phyloP scores from a whole-genome alignment of 2,888 invertebrate genomes.

The Automeris io region DNA sequence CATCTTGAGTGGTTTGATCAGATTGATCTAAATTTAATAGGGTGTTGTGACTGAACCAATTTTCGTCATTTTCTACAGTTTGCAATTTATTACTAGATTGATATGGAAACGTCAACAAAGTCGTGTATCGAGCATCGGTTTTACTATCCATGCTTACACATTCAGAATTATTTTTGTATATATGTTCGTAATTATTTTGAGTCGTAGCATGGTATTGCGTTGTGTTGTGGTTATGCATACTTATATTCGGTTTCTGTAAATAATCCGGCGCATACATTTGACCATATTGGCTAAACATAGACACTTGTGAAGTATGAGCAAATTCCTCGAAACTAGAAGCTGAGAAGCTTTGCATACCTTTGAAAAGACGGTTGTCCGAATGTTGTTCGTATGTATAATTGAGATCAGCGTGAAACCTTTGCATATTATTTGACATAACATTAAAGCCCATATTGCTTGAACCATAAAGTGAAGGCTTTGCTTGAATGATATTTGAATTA shows the following conservation, averaged over 20 bases:
- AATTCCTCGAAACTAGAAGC: conserved; percentile 73
- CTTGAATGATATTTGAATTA: conserved; percentile 59
- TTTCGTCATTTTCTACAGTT: conserved; percentile 71
- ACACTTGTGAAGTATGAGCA: conserved; percentile 70
- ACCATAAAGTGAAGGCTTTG: conserved; percentile 58
- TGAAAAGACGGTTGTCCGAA: conserved; percentile 47
- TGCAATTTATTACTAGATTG: conserved; percentile 82
- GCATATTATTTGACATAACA: conserved; percentile 49
- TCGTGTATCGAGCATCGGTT: conserved; percentile 78
- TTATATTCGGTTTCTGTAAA: conserved; percentile 49
- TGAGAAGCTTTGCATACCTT: conserved; percentile 65
- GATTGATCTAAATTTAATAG: conserved; percentile 55
- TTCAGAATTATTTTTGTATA: conserved; percentile 57
- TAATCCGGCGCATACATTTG: conserved; percentile 68
- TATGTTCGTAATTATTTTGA: conserved; percentile 52
- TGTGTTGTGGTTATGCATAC: conserved; percentile 43
- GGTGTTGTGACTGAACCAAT: conserved; percentile 69
- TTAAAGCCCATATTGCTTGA: conserved; percentile 47
- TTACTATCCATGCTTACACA: conserved; percentile 66
- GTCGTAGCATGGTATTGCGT: conserved; percentile 51
- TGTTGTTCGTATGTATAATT: conserved; percentile 62
- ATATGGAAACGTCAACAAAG: conserved; percentile 80
- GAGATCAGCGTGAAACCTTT: conserved; percentile 65
- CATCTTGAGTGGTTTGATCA: conserved; percentile 55
- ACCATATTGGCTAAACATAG: conserved; percentile 70